Base-by-base conservation (phyloP, 2,888 invertebrate species). In the Diloba caeruleocephala region DNA sequence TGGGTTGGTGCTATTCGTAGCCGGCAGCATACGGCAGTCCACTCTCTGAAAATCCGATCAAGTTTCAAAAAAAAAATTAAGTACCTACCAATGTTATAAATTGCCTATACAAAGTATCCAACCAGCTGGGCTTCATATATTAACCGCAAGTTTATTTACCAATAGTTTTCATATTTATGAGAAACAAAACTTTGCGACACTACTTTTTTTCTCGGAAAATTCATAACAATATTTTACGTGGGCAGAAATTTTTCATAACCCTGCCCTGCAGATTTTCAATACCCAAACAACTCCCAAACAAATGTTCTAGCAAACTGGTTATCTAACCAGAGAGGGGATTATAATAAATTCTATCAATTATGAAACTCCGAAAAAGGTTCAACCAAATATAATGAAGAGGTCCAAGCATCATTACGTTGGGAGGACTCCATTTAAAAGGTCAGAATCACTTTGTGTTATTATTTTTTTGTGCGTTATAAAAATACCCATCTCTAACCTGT, bases 401-500 rank as follows among this genome's bases (percentile, higher is more conserved):
- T 37, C 26, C 14, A 25, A 42, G 21, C 45, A 34, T 23, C 15
- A 12, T 62, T 61, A 33, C 23, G 42, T 33, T 32, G 2, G 15
- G 43, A 52, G n/a, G 15, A 19, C 28, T 33, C 29, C 34, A 52
- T 43, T 46, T 46, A 57, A 42, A 57, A 17, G 50, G 28, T 36
- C 25, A 3, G 39, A 32, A 44, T 44, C 32, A 12, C 31, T 41
- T 13, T 10, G 3, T 28, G 32, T 42, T 17, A 14, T 49, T 45
- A 51, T 56, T 66, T 65, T 41, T 28, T n/a, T n/a, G 32, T 5
- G 29, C 44, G 28, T 46, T 52, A 56, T 64, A 41, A 42, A 42
- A 65, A 44, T 45, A 43, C n/a, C 34, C 29, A 31, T 9, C 13
- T 38, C 13, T 17, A 49, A 43, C 5, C 31, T 23, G 28, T 48